Base-by-base conservation (phyloP, 2,888 invertebrate genomes). In the Plagodis dolabraria region DNA sequence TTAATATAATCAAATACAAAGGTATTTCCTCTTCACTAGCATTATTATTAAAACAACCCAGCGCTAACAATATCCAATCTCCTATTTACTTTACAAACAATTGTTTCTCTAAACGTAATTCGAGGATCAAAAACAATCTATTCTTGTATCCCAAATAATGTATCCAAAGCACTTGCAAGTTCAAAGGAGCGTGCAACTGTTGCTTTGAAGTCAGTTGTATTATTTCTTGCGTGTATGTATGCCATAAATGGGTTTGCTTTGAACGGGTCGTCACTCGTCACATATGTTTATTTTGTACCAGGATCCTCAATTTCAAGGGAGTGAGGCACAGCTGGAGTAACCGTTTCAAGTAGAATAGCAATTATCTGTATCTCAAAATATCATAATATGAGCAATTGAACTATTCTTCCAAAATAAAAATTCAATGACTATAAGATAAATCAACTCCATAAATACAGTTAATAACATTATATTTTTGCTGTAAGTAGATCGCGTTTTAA, bases 121-220 rank as follows among this genome's bases (percentile, higher is more conserved):
- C 63, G 63, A 60, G 58, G 63, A 63, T 57, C 50, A 46, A 38
- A 63, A 65, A 64, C 68, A 66, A 56, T 58, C 64, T 64, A 63
- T 66, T 68, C 45, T 51, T 56, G 59, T 57, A 51, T 0, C 46
- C 55, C 51, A 11, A 48, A 61, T 56, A 57, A 61, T 53, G 53
- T 55, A 63, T 60, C 51, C 52, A 51, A 46, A 68, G 62, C 64
- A 60, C 45, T 49, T 36, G 51, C 53, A 64, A 66, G 64, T 68
- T 68, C 68, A 68, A 68, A 56, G 60, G 65, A 48, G 60, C 55
- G 44, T 55, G 55, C 33, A 45, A 45, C 36, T 54, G 52, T 51
- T 52, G 40, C 65, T 68, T 68, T 68, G 68, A 68, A 65, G 68
- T 64, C n/a, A 38, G 53, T 47, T 8, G 5, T 47, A 49, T 57